Base-by-base conservation (phyloP, 2,888 invertebrate genomes). In the Ommatoiulus sabulosus region DNA sequence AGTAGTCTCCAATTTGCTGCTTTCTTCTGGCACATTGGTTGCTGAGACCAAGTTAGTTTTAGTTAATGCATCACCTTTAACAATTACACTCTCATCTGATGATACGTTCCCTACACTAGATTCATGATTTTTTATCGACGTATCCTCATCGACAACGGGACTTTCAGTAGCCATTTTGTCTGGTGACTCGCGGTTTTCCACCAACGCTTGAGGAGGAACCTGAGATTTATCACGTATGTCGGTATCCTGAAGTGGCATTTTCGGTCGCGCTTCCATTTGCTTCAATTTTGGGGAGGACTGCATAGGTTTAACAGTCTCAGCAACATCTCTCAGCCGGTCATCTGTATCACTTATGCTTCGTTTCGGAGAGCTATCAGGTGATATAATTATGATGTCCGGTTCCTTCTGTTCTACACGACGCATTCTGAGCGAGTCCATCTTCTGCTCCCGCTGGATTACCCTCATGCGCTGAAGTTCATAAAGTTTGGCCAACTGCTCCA, bases 401-500 rank as follows among this genome's bases (percentile, higher is more conserved):
- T 87, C 48, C n/a, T 8, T 44, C 1, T 3, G 48, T 48, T 48
- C 48, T 7, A 7, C 48, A 48, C 48, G 48, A 12, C 48, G 48
- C 44, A 87, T 87, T 48, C 87, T 44, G 15, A 87, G 17, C 43
- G 48, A 12, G 4, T 89, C 89, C 15, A 90, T 43, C 48, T 90
- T 89, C 87, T 90, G 90, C 44, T 89, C 90, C 63, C 89, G 88
- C 90, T 92, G 91, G 17, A 91, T 89, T 52, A 91, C 89, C 86
- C 91, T 91, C 48, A 91, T 90, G 86, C 91, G 90, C 15, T 90
- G 90, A 20, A 92, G 90, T 87, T 89, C 89, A 57, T 89, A 89
- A 15, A 89, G 52, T 63, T 89, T 89, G 15, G 80, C 89, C 88
- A 89, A 57, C 89, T 92, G 92, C 46, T 91, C 90, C 88, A 92